Conservation (phyloP, 2,888 invertebrate genomes). For the Anoncus sp. region DNA sequence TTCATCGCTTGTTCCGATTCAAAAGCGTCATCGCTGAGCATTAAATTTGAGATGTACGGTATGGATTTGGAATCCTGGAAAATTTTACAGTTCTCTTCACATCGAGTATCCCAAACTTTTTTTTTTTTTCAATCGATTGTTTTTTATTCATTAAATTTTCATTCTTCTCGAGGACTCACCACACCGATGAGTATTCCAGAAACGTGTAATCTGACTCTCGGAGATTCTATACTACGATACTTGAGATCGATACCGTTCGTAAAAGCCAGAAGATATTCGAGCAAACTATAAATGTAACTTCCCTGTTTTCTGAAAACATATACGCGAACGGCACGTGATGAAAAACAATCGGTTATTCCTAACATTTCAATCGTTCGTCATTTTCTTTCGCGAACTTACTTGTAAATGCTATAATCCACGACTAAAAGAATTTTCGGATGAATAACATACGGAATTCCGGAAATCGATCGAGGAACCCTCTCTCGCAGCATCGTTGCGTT, state of each 20-base stretch:
- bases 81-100: neutral
- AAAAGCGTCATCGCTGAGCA: neutral
- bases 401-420: constrained; percentile 47
- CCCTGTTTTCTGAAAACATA: constrained; percentile 1
- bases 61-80: neutral
- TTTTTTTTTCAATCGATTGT: neutral
- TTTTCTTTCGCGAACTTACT: neutral
- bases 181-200: constrained; percentile 55
- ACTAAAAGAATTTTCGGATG: constrained; percentile 62
- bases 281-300: neutral
- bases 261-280: constrained; percentile 48
- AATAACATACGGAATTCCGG: constrained; percentile 18
- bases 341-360: neutral
- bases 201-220: constrained; percentile 57
- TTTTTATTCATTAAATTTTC: neutral
- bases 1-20: neutral
- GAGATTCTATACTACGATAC: constrained; percentile 49
- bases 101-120: neutral
- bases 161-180: constrained; percentile 26
- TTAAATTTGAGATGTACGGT: constrained; percentile 21
- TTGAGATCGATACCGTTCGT: constrained; percentile 61
- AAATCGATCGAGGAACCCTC: neutral
- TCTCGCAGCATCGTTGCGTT: neutral
- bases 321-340: neutral
- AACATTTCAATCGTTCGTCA: neutral